These are phyloP conservation scores for Philonicus albiceps DNA, from an alignment of 2,888 invertebrate genomes.

Conservation along the genomic window DNA sequence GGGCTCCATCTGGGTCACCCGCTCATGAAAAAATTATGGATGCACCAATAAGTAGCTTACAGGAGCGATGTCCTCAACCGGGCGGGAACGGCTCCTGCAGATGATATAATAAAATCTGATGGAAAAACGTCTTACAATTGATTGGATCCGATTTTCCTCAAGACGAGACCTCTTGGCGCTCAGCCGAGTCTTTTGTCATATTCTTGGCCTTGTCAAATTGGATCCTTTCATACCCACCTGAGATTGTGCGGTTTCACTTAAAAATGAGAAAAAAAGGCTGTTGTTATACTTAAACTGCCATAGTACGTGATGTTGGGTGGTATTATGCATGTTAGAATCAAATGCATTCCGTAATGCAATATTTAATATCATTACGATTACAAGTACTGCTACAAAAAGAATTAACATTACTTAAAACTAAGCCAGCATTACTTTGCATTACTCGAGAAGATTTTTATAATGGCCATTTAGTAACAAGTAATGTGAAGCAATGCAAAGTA, in stretches of 20 bases:
- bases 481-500: too few relatives aligned
- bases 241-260: not conserved
- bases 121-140: not conserved
- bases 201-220: not conserved
- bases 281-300: not conserved
- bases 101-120: not conserved
- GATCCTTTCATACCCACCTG: not conserved
- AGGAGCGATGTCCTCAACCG: not conserved
- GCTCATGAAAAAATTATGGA: not conserved
- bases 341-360: too few relatives aligned
- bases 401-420: too few relatives aligned
- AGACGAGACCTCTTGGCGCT: not conserved
- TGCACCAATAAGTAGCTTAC: not conserved
- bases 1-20: not conserved
- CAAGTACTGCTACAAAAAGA: too few relatives aligned
- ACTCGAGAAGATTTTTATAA: too few relatives aligned
- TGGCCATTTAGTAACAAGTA: too few relatives aligned
- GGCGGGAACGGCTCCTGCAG: not conserved
- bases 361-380: too few relatives aligned
- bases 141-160: not conserved
- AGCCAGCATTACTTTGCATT: too few relatives aligned
- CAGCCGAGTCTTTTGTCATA: not conserved
- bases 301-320: too few relatives aligned
- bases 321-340: too few relatives aligned
- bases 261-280: not conserved